Conservation (phyloP, 2,888 invertebrate species). For the Cecidostiba fungosa region DNA sequence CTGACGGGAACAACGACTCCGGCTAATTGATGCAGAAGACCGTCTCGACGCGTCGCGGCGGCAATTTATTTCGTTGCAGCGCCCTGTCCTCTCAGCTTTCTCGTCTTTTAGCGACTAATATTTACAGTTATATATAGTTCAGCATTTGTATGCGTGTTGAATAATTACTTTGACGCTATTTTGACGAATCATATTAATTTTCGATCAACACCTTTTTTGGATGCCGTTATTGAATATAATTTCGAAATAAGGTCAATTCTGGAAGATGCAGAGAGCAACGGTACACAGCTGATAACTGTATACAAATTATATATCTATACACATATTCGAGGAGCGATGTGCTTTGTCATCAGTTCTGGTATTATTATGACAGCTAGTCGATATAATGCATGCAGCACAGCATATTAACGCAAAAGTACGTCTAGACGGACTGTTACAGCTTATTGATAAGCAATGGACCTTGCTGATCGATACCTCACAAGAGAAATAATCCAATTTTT, state of each 20-base stretch:
- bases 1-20: conserved; percentile 14
- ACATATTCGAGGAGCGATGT: background rate
- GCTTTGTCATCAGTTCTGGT: no score
- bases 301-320: background rate
- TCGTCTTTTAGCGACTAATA: no score
- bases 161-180: no score
- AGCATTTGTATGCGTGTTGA: no score
- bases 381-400: no score
- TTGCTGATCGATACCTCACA: background rate
- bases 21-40: conserved; percentile 52
- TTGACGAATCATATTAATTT: background rate
- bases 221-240: background rate
- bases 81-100: background rate
- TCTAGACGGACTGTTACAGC: conserved; percentile 20
- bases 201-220: background rate
- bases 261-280: background rate
- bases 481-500: background rate
- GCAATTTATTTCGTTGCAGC: conserved; percentile 20
- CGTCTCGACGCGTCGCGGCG: conserved; percentile 9
- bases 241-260: background rate
- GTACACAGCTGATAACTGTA: conserved; percentile 13
- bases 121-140: no score
- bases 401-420: background rate
- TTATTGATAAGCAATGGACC: background rate
- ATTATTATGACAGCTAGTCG: background rate